phyloP scores from a whole-genome alignment of 2,888 invertebrate species.

The Shargacucullia verbasci region DNA sequence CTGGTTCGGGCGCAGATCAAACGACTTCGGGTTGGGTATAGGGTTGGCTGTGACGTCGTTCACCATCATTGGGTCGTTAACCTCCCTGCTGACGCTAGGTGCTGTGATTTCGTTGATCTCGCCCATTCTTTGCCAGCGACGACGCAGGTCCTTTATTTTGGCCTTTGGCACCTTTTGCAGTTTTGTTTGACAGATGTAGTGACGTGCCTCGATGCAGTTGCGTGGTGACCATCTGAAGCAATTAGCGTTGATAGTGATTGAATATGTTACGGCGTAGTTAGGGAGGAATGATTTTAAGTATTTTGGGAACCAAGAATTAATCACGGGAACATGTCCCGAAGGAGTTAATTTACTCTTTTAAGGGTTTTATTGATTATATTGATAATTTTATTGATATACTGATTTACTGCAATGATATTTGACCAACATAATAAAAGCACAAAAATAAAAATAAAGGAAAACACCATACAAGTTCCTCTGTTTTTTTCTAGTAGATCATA shows the following conservation, averaged over 20 bases:
- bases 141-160: conserved; percentile 81
- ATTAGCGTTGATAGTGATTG: conserved; percentile 31
- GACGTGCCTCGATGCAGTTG: conserved; percentile 90
- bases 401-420: too few species aligned
- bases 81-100: conserved; percentile 78
- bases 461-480: too few species aligned
- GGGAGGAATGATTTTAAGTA: not conserved
- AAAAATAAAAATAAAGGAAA: too few species aligned
- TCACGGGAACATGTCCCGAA: not conserved
- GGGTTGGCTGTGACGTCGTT: conserved; percentile 80
- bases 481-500: too few species aligned
- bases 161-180: conserved; percentile 85
- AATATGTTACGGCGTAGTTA: conserved; percentile 4
- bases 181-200: conserved; percentile 92
- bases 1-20: conserved; percentile 65
- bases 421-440: too few species aligned
- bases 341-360: not conserved
- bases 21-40: conserved; percentile 75
- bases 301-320: not conserved
- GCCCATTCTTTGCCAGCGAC: conserved; percentile 86
- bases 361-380: too few species aligned
- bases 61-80: conserved; percentile 71
- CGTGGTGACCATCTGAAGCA: conserved; percentile 91
- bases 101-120: conserved; percentile 88
- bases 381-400: not conserved